Evolutionary conservation across 2,797 vertebrate species (phyloP).

Genomic region (Enteromius afrohamiltoni): DNA sequence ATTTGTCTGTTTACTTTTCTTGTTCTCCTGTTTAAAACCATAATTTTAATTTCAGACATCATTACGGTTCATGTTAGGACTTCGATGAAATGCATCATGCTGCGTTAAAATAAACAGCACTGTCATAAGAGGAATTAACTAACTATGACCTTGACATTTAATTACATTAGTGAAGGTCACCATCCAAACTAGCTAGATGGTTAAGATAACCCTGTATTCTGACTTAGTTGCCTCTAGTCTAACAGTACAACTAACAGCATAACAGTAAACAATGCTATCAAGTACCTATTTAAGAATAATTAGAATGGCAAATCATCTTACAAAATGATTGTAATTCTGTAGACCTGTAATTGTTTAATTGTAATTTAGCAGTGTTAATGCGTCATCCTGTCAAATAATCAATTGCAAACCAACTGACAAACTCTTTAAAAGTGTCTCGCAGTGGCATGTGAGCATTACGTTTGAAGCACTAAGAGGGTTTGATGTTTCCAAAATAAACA

Average conservation of each 20-base stretch:
- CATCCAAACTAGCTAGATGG: conserved; percentile 12
- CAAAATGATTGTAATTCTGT: not conserved
- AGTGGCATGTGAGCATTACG: conserved; percentile 32
- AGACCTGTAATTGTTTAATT: conserved; percentile 11
- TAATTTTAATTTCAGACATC: not conserved
- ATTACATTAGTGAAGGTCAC: conserved; percentile 50
- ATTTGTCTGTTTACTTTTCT: not conserved
- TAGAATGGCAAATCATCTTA: conserved; percentile 6
- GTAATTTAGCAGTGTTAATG: conserved; percentile 2
- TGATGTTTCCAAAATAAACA: conserved; percentile 55
- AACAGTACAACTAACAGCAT: not conserved
- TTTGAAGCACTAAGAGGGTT: conserved; percentile 43
- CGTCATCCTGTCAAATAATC: conserved; percentile 45
- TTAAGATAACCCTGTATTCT: conserved; percentile 32
- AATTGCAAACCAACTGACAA: conserved; percentile 45
- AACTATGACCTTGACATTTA: conserved; percentile 50
- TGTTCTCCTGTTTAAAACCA: not conserved
- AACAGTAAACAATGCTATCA: conserved; percentile 26
- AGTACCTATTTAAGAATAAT: not conserved
- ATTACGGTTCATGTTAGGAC: not conserved
- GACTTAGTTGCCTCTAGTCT: conserved; percentile 19
- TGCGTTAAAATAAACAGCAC: not conserved
- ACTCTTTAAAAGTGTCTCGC: conserved; percentile 19
- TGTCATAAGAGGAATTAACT: conserved; percentile 34
- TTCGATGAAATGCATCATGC: not conserved